Percentiles rank a stretch among this genome's conserved stretches.
These are phyloP conservation scores for Sinocyclocheilus anophthalmus DNA, from an alignment of 2,113 vertebrate species.

Conservation along the genomic window DNA sequence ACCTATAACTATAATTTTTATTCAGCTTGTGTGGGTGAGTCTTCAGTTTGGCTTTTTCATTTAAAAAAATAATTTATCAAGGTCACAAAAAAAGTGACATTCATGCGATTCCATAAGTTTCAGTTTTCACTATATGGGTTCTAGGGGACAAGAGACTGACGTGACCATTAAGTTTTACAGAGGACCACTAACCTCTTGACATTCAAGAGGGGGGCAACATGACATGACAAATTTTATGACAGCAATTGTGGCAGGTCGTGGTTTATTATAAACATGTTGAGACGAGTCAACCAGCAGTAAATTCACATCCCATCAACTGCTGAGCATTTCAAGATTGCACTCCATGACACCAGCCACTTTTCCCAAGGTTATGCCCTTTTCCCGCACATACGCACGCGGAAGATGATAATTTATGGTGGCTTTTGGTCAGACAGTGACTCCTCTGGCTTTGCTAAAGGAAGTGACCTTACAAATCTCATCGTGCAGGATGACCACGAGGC, in stretches of 20 bases:
- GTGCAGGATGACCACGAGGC: constrained; percentile 8
- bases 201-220: neutral
- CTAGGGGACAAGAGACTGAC: neutral
- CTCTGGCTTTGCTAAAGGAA: constrained; percentile 29
- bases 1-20: neutral
- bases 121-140: neutral
- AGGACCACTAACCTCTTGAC: constrained; percentile 3
- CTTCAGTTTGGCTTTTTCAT: neutral
- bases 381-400: neutral
- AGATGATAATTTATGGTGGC: neutral
- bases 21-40: constrained; percentile 4
- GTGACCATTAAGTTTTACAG: constrained; percentile 3
- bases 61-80: constrained; percentile 9
- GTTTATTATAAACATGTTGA: constrained; percentile 40
- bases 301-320: constrained; percentile 13
- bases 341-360: constrained; percentile 26
- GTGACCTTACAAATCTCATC: constrained; percentile 30
- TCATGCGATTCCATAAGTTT: neutral
- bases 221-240: constrained; percentile 30
- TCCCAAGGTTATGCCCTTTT: constrained; percentile 9
- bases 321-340: constrained; percentile 29
- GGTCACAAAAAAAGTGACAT: neutral
- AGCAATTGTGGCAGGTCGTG: constrained; percentile 7
- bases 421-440: constrained; percentile 17
- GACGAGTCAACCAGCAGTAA: constrained; percentile 22